These are phyloP conservation scores for Naja naja DNA, from an alignment of 2,113 vertebrate species.

Conservation along the genomic window DNA sequence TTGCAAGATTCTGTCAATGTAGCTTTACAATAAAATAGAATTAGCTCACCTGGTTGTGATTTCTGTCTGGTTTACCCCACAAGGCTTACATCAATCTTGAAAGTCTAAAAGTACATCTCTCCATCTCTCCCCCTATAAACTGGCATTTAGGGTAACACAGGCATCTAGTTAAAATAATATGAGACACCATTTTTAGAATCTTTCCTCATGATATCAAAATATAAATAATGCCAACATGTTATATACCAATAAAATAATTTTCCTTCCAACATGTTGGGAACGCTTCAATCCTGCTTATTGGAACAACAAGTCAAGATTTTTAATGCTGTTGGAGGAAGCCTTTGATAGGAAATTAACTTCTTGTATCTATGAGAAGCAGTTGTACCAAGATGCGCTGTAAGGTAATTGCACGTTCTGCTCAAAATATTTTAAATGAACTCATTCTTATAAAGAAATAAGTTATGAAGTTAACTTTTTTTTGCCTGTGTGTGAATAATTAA, in stretches of 20 bases:
- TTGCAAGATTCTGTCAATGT: neutral
- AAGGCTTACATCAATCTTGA: neutral
- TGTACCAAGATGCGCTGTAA: slow-evolving; percentile 56
- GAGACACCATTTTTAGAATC: neutral
- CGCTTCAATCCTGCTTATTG: neutral
- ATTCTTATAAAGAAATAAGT: slow-evolving; percentile 75
- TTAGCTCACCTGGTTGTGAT: neutral
- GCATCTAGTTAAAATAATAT: neutral
- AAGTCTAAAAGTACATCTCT: too few species aligned
- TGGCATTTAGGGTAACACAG: neutral
- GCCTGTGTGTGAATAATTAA: slow-evolving; percentile 79
- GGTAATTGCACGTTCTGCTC: slow-evolving; percentile 68
- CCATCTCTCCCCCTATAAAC: neutral
- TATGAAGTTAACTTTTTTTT: slow-evolving; percentile 77
- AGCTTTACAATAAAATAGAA: neutral
- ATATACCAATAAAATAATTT: neutral
- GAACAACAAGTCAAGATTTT: neutral
- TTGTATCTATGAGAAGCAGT: slow-evolving; percentile 59
- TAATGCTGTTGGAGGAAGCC: slow-evolving; percentile 39
- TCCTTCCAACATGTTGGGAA: neutral
- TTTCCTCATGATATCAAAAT: neutral
- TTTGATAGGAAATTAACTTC: slow-evolving; percentile 62
- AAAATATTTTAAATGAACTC: slow-evolving; percentile 79
- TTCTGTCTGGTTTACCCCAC: neutral
- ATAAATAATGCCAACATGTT: neutral